Evolutionary conservation across 2,113 vertebrate species (phyloP), one percentile per base, ranked within the genome.

Genomic region (Zeus faber): DNA sequence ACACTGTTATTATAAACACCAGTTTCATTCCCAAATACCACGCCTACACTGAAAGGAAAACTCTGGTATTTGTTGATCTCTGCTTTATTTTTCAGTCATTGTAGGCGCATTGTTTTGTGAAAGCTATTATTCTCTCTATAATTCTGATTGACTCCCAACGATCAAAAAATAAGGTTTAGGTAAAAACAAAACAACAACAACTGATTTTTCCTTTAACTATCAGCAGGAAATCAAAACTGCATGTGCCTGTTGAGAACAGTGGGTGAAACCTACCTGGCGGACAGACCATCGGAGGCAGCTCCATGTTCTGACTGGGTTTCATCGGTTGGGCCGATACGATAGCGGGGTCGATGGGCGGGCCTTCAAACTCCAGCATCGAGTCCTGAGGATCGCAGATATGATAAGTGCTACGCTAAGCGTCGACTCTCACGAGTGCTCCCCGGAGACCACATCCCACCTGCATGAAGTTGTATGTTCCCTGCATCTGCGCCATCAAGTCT

Each of bases 401-500:
- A 40, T 70, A 18, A 70, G 59, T 8, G 44, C 9, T 2, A 3
- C 9, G 20, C 11, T 9, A 5, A 35, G 2, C 8, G 1, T 44
- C 11, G 21, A 21, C 20, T 6, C 6, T 11, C 18, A 22, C 1
- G n/a, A n/a, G n/a, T 11, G 11, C 35, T 8, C 3, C 16, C 40
- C 7, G 8, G 39, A 17, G 17, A 13, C 49, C 49, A 16, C 14
- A 21, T 13, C 80, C 20, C 58, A 98, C 96, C 92, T 99, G 96
- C 92, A 99, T 99, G 85, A 99, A 99, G 82, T 98, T 98, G 78
- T 98, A 99, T 0, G 95, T 94, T 29, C 96, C 96, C 80, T 99
- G 95, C 95, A 99, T 96, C 77, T 98, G 96, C 3, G 94, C 96
- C 95, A 99, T 98, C 29, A 99, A 91, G 80, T 99, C 95, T 80